These are phyloP conservation scores for Globia sparganii DNA, from an alignment of 2,888 invertebrate genomes.

Conservation along the genomic window DNA sequence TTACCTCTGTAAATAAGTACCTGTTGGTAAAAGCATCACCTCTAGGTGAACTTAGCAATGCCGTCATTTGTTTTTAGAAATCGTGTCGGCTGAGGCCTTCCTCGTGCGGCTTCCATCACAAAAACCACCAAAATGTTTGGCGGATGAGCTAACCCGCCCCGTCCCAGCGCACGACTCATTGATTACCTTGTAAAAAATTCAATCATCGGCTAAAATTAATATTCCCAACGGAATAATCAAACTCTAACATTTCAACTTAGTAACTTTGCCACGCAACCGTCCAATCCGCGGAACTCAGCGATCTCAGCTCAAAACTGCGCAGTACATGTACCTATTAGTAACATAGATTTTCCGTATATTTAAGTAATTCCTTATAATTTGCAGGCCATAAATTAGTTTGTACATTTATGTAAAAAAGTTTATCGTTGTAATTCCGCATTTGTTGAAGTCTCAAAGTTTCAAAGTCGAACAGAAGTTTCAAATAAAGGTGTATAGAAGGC, in stretches of 20 bases:
- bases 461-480: constrained; percentile 24
- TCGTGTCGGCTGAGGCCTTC: constrained; percentile 88
- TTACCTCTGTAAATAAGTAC: constrained; percentile 11
- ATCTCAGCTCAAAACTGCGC: constrained; percentile 59
- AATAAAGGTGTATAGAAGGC: neutral
- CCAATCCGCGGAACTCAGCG: constrained; percentile 62
- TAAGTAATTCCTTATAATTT: constrained; percentile 66
- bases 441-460: neutral
- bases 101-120: constrained; percentile 81
- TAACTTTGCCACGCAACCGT: constrained; percentile 64
- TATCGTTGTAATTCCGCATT: constrained; percentile 63
- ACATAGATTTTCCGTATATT: constrained; percentile 61
- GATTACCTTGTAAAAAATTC: constrained; percentile 88
- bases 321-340: constrained; percentile 58
- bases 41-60: constrained; percentile 69
- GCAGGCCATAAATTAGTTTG: constrained; percentile 60
- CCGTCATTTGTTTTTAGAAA: constrained; percentile 84
- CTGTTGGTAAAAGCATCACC: constrained; percentile 64
- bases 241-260: constrained; percentile 73
- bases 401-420: constrained; percentile 55
- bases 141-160: constrained; percentile 89
- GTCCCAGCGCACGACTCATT: constrained; percentile 87
- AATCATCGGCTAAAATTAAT: constrained; percentile 87
- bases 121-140: constrained; percentile 88
- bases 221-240: constrained; percentile 79